Base-by-base conservation (phyloP, 2,113 vertebrate genomes). In the Papio anubis region DNA sequence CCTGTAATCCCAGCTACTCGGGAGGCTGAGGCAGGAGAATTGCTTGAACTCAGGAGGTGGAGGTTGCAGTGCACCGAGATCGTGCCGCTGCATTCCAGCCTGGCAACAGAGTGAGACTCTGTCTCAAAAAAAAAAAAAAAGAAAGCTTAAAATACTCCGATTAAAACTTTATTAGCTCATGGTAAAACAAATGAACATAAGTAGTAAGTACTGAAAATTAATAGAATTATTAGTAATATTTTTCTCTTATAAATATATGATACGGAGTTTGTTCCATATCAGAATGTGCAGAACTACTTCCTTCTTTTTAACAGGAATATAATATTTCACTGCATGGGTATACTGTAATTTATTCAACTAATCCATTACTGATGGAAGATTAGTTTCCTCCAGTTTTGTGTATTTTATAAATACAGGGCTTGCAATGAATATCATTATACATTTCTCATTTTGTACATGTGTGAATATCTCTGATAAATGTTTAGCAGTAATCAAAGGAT, bases 191-290 rank as follows among this genome's bases (percentile, higher is more conserved):
- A 76, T 75, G 43, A 93, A 78, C 17, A 20, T 85, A 80, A 40
- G 68, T 75, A 84, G 48, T 50, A 50, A 21, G 18, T 70, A 76
- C 57, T 94, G 93, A 50, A 85, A 73, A 81, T 75, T 64, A 48
- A 35, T 88, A 90, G n/a, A 87, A 87, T 92, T 94, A 8, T 38
- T 93, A 80, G n/a, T 72, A 68, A 93, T 38, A 43, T 84, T 35
- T 64, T 95, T 91, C 57, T 75, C 45, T 88, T 50, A 66, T 70
- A 81, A 90, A 78, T 68, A 40, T 17, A 78, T 73, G 64, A 68
- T 50, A 25, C 8, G 14, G 64, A 79, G 4, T 92, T 84, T 52
- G 2, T 79, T 79, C 43, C 27, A 35, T 73, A 43, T 79, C 11
- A 87, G 32, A 57, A 84, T 91, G 5, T 57, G 20, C 14, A 72